A percentile compares a stretch with the other conserved stretches of the same genome.
These are phyloP conservation scores for Mungos mungo DNA, from an alignment of 2,113 vertebrate species.

Conservation along the genomic window DNA sequence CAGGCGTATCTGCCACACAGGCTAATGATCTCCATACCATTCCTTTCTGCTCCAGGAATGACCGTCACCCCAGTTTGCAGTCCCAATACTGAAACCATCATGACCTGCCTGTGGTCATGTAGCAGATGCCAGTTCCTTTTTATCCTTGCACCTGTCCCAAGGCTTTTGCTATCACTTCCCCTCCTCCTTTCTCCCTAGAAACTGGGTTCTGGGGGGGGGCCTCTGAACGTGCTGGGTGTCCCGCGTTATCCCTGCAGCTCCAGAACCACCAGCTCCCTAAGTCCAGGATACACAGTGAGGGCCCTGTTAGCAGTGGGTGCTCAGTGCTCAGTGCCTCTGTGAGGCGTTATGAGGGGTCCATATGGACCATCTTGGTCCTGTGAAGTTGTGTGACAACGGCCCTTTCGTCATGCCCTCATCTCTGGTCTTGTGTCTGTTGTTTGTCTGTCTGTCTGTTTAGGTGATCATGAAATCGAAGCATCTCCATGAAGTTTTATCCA, in stretches of 20 bases:
- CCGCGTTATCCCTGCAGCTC: not conserved
- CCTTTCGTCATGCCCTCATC: not conserved
- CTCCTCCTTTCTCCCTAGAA: not conserved
- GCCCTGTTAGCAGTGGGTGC: not conserved
- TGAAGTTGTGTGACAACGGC: not conserved
- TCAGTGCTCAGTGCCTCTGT: not conserved
- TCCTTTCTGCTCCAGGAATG: not conserved
- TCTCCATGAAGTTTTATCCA: conserved; percentile 89
- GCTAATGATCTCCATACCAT: accelerated
- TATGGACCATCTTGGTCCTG: accelerated
- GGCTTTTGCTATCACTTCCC: not conserved
- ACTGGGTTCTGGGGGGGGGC: not conserved
- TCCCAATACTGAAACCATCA: not conserved
- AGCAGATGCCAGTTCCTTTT: not conserved
- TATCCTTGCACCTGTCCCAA: not conserved
- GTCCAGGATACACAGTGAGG: not conserved
- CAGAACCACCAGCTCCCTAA: not conserved
- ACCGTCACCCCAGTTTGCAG: not conserved
- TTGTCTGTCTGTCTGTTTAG: conserved; percentile 74
- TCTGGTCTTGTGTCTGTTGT: not conserved
- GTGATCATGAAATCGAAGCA: conserved; percentile 91
- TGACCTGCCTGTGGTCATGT: not conserved
- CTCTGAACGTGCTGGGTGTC: not conserved
- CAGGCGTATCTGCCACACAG: not conserved
- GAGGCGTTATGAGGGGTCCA: accelerated